A percentile compares a stretch with the other conserved stretches of the same genome.
phyloP scores from a whole-genome alignment of 2,888 invertebrate species.

The Hofmannophila pseudospretella region DNA sequence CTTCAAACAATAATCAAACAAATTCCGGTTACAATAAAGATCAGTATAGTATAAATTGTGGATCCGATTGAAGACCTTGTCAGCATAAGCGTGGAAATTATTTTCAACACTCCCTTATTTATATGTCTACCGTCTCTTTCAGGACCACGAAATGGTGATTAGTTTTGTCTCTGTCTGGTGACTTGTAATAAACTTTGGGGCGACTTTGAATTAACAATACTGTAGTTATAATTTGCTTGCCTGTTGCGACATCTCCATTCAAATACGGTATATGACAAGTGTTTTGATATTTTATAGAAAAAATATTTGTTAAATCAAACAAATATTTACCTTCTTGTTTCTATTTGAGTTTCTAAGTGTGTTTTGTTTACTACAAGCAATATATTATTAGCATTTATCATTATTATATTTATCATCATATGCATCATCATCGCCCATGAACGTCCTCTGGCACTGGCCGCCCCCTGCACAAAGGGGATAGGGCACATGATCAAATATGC shows the following conservation, averaged over 20 bases:
- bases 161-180: conserved; percentile 37
- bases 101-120: conserved; percentile 68
- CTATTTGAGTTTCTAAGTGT: no score
- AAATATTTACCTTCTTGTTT: no score
- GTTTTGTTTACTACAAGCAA: no score
- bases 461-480: no score
- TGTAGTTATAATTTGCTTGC: conserved; percentile 56
- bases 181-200: conserved; percentile 58
- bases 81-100: conserved; percentile 56
- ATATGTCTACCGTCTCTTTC: conserved; percentile 46
- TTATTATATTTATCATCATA: no score
- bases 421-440: no score
- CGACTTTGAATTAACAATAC: conserved; percentile 63
- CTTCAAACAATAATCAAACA: conserved; percentile 24
- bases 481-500: no score
- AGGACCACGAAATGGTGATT: conserved; percentile 20
- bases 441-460: no score
- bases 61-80: conserved; percentile 49
- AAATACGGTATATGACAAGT: conserved; percentile 41
- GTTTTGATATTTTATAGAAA: conserved; percentile 8
- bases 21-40: conserved; percentile 18
- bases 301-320: no score
- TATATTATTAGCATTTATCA: no score
- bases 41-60: conserved; percentile 17
- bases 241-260: conserved; percentile 47